Evolutionary conservation across 2,888 invertebrate genomes (phyloP).

Genomic region (Mythimna vitellina): DNA sequence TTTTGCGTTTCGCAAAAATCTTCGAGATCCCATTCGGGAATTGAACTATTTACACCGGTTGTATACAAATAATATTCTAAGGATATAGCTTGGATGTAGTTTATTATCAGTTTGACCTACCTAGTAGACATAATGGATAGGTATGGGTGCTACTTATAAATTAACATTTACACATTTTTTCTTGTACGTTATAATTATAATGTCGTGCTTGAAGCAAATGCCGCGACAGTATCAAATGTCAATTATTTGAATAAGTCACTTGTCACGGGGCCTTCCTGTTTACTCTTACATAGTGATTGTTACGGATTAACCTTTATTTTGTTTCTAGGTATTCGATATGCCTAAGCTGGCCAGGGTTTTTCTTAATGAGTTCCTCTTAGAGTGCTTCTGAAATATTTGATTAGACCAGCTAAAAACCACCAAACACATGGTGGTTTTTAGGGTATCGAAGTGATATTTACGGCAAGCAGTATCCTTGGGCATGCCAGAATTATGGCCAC

Average conservation of each 20-base stretch:
- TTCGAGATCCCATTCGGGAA: too few relatives aligned
- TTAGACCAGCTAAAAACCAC: too few relatives aligned
- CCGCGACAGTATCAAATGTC: conserved; percentile 48
- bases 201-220: conserved; percentile 41
- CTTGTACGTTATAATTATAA: conserved; percentile 20
- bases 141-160: neutral
- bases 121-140: neutral
- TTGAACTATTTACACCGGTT: too few relatives aligned
- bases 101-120: too few relatives aligned
- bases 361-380: neutral
- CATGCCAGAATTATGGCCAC: too few relatives aligned
- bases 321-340: neutral
- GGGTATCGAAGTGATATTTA: too few relatives aligned
- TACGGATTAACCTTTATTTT: conserved; percentile 50
- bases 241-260: conserved; percentile 54
- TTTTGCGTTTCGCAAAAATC: too few relatives aligned
- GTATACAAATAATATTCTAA: too few relatives aligned
- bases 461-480: too few relatives aligned
- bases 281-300: conserved; percentile 17
- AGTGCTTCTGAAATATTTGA: neutral
- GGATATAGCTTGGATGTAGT: too few relatives aligned
- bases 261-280: conserved; percentile 52
- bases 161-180: conserved; percentile 22
- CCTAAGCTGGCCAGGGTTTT: neutral
- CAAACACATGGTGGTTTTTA: too few relatives aligned